Conservation (phyloP, 35 echinoderm and acorn worm genomes). For the Anneissia japonica region DNA sequence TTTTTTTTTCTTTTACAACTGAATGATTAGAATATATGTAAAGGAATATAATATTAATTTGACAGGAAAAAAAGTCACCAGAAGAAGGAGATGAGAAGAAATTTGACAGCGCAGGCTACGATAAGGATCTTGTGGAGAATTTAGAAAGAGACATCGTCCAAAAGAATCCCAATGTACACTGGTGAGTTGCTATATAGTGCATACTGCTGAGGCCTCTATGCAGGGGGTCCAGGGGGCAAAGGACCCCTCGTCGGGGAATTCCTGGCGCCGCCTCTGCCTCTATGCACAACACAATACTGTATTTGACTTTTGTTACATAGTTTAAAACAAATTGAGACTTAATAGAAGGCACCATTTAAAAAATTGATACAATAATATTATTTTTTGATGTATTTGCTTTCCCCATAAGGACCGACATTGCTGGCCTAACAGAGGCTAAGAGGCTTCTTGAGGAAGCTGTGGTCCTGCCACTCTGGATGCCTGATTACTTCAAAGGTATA, state of each 20-base stretch:
- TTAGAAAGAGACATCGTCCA: slow-evolving; percentile 94
- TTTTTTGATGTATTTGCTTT: slow-evolving; percentile 1
- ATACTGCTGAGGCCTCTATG: too few species aligned
- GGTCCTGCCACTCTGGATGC: slow-evolving; percentile 89
- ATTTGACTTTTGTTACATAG: too few species aligned
- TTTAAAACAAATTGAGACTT: too few species aligned
- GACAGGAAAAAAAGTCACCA: slow-evolving; percentile 40
- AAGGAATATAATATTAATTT: too few species aligned
- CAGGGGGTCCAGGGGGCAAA: too few species aligned
- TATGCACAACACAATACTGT: too few species aligned
- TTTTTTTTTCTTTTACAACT: background rate
- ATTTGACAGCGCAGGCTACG: slow-evolving; percentile 82
- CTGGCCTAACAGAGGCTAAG: slow-evolving; percentile 89
- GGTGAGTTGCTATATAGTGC: slow-evolving; percentile 50
- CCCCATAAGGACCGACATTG: slow-evolving; percentile 70
- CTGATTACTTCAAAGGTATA: slow-evolving; percentile 96
- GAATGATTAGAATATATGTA: too few species aligned
- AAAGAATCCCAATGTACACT: slow-evolving; percentile 88
- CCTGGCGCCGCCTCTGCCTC: too few species aligned
- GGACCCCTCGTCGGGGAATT: too few species aligned
- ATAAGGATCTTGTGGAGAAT: slow-evolving; percentile 87
- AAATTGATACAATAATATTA: too few species aligned
- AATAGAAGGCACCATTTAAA: too few species aligned
- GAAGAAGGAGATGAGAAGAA: slow-evolving; percentile 97
- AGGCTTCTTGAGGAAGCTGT: slow-evolving; percentile 90